Percentiles rank a stretch among this genome's conserved stretches.
Conservation (phyloP, 2,113 vertebrate genomes). For the Stegostoma tigrinum region DNA sequence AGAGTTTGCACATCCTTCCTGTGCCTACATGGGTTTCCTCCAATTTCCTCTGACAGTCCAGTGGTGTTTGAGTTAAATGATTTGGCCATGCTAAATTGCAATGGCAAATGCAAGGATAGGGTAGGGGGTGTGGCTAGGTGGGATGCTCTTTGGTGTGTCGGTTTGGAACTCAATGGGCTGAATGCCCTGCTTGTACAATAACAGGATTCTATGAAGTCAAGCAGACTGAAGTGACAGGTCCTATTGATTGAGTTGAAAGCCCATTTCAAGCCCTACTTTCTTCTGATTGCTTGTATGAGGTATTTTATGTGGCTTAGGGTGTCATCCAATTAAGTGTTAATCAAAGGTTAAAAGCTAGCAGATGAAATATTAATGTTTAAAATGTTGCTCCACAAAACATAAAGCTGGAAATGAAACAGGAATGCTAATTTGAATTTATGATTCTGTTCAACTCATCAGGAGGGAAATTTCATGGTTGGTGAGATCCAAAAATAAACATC, state of each 20-base stretch:
- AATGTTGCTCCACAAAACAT: neutral
- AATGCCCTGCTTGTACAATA: no score
- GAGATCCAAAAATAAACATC: neutral
- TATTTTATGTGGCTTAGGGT: neutral
- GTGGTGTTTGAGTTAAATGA: no score
- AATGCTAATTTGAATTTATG: neutral
- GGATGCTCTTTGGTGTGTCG: no score
- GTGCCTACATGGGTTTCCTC: no score
- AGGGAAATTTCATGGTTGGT: neutral
- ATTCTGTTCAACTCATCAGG: neutral
- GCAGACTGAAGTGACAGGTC: neutral
- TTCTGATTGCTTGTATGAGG: neutral
- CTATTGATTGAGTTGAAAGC: neutral
- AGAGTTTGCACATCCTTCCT: no score
- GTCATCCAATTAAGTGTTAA: neutral
- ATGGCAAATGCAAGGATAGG: no score
- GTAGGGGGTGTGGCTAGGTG: no score
- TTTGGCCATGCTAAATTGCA: no score
- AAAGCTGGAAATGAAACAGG: neutral
- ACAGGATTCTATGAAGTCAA: no score
- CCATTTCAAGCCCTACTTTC: neutral
- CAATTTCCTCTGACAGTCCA: no score
- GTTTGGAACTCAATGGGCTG: no score
- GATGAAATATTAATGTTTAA: slow-evolving; percentile 2
- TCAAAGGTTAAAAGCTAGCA: neutral